Conservation (phyloP, 2,888 invertebrate genomes). For the Alloplasta piceator region DNA sequence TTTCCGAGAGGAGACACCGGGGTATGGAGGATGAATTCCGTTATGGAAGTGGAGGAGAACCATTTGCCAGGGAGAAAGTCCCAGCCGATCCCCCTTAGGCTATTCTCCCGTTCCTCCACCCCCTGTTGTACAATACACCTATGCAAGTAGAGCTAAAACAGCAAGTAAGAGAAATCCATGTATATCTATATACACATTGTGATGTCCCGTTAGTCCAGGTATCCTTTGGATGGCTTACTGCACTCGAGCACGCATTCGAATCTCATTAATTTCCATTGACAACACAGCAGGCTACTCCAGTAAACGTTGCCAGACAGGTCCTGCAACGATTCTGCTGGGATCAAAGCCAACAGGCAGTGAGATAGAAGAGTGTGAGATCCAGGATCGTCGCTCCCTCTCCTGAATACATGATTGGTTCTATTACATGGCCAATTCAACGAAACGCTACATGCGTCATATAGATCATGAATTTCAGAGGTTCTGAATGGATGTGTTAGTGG, state of each 20-base stretch:
- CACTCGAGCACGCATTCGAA: conserved; percentile 69
- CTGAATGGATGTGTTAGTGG: neutral
- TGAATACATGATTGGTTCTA: conserved; percentile 23
- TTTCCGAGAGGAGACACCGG: conserved; percentile 61
- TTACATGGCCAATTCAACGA: conserved; percentile 50
- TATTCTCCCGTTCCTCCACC: neutral
- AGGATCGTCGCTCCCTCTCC: neutral
- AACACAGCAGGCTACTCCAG: conserved; percentile 24
- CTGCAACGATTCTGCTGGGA: conserved; percentile 16
- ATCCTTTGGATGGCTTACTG: conserved; percentile 63
- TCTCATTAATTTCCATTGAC: conserved; percentile 68
- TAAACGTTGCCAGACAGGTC: conserved; percentile 46
- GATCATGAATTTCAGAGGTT: conserved; percentile 31
- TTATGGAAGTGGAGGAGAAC: conserved; percentile 65
- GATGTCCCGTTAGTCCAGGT: conserved; percentile 37
- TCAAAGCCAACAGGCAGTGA: conserved; percentile 6
- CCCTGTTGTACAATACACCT: no score
- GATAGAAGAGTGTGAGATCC: conserved; percentile 3
- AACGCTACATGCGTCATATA: conserved; percentile 16
- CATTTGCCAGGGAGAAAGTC: conserved; percentile 66
- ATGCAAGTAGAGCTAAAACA: no score
- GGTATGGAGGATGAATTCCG: conserved; percentile 64
- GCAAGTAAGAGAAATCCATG: no score
- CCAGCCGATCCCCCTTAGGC: conserved; percentile 38
- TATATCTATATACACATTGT: conserved; percentile 15